These are phyloP conservation scores for Epizoanthus fatuus DNA, from an alignment of 92 coral and sea anemone genomes.

Conservation along the genomic window DNA sequence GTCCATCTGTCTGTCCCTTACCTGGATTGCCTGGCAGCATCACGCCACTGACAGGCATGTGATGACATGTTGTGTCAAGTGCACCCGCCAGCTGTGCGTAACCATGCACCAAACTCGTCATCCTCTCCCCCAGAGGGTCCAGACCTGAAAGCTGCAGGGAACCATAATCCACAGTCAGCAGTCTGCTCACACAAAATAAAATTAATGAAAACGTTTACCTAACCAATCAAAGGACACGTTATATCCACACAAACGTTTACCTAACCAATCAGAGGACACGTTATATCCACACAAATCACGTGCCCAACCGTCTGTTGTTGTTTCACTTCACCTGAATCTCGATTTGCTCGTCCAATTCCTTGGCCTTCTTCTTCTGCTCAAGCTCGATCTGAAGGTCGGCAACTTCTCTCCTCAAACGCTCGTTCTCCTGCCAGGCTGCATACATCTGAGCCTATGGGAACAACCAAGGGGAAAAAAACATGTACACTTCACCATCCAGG, in stretches of 20 bases:
- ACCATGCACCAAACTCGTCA: slow-evolving; percentile 67
- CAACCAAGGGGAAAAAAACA: background rate
- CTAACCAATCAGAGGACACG: too few species aligned
- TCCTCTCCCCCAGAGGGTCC: slow-evolving; percentile 76
- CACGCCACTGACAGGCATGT: slow-evolving; percentile 89
- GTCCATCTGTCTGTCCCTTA: slow-evolving; percentile 12
- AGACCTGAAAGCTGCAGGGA: slow-evolving; percentile 76
- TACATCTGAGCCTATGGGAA: slow-evolving; percentile 78
- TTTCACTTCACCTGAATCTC: slow-evolving; percentile 73
- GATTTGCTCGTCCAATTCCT: slow-evolving; percentile 82
- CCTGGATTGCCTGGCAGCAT: slow-evolving; percentile 85
- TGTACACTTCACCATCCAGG: too few species aligned
- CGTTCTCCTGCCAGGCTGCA: slow-evolving; percentile 92
- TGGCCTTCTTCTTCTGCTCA: slow-evolving; percentile 68
- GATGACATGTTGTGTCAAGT: slow-evolving; percentile 92
- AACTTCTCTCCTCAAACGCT: slow-evolving; percentile 71
- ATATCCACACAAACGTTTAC: too few species aligned
- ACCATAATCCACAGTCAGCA: background rate
- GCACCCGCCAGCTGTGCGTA: slow-evolving; percentile 86
- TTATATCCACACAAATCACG: too few species aligned
- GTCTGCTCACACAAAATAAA: too few species aligned
- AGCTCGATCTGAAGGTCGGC: slow-evolving; percentile 77
- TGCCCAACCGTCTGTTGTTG: too few species aligned
- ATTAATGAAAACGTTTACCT: too few species aligned
- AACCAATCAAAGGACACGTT: too few species aligned